These are phyloP conservation scores for Aethina tumida DNA, from an alignment of 1,140 invertebrate species.

Conservation along the genomic window DNA sequence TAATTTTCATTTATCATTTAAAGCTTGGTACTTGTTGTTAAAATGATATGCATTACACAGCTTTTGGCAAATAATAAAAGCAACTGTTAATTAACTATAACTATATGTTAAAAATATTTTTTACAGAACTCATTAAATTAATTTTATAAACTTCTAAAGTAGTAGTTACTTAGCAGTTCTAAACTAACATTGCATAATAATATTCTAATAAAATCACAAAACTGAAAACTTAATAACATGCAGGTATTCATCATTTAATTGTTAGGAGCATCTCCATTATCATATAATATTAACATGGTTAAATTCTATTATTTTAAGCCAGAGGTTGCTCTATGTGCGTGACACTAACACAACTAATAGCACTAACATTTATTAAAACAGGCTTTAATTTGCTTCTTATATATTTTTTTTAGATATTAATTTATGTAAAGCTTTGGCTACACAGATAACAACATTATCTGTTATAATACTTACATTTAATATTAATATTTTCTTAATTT, in stretches of 20 bases:
- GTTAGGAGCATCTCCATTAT: conserved; percentile 19
- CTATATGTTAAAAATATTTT: not conserved
- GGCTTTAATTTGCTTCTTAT: not conserved
- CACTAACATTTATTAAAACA: conserved; percentile 7
- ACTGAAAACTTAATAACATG: not conserved
- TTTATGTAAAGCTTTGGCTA: no score
- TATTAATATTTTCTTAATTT: no score
- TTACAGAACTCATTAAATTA: not conserved
- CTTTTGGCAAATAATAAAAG: not conserved
- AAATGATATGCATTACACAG: conserved; percentile 1
- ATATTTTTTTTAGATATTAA: no score
- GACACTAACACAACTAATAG: conserved; percentile 5
- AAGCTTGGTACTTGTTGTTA: no score
- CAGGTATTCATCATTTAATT: conserved; percentile 6
- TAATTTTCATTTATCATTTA: no score
- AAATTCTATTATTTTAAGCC: conserved; percentile 22
- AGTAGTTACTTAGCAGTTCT: not conserved
- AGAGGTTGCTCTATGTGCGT: conserved; percentile 28
- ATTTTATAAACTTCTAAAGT: not conserved
- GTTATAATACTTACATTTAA: no score
- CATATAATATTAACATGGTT: conserved; percentile 3
- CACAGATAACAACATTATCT: no score
- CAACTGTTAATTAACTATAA: not conserved
- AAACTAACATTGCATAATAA: conserved; percentile 3
- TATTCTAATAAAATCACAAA: not conserved